Percentiles rank a stretch among this genome's conserved stretches.
Evolutionary conservation across 2,797 vertebrate species (phyloP).

Genomic region (Galagoides demidoff): DNA sequence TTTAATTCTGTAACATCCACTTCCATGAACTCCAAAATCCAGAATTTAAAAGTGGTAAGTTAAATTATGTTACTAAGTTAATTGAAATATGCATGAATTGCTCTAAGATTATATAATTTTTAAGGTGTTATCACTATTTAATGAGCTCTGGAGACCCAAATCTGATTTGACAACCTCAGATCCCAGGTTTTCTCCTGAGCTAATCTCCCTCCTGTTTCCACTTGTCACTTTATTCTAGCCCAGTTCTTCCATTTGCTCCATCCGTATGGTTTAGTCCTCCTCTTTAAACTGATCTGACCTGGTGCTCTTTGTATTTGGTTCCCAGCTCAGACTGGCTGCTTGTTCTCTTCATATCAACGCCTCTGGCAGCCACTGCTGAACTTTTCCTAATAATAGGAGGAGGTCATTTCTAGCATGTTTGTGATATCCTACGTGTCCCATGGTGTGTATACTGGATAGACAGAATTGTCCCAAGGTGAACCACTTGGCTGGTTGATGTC

Average conservation of each 20-base stretch:
- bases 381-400: neutral
- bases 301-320: neutral
- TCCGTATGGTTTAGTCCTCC: neutral
- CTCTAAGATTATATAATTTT: neutral
- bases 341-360: neutral
- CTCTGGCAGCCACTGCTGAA: neutral
- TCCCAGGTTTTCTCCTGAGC: neutral
- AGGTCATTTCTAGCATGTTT: neutral
- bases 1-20: neutral
- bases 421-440: neutral
- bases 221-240: neutral
- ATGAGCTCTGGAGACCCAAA: neutral
- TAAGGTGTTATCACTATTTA: neutral
- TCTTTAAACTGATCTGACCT: neutral
- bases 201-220: neutral
- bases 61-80: neutral
- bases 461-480: neutral
- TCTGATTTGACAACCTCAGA: neutral
- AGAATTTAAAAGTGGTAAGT: neutral
- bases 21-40: neutral
- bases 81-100: neutral
- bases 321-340: neutral
- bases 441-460: neutral
- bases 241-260: neutral
- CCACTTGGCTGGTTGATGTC: neutral